Evolutionary conservation across 2,888 invertebrate species (phyloP).

Genomic region (Cantharis nigra): DNA sequence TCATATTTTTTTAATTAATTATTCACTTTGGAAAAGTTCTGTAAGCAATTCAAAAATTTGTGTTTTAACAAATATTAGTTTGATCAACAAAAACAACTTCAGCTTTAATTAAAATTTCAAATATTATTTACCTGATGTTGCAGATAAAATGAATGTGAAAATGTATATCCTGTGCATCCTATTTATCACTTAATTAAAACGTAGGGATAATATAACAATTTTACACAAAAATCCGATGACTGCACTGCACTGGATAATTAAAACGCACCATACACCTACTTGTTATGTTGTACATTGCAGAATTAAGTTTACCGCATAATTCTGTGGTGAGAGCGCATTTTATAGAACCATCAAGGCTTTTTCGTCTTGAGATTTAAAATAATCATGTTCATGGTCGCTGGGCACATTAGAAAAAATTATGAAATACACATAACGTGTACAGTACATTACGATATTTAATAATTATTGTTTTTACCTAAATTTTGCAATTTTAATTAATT

Average conservation of each 20-base stretch:
- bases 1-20: not conserved
- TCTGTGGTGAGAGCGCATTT: not conserved
- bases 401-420: not conserved
- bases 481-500: not conserved
- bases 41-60: not conserved
- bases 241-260: not conserved
- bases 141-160: not conserved
- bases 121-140: not conserved
- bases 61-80: not conserved
- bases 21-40: not conserved
- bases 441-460: not conserved
- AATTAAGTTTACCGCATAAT: not conserved
- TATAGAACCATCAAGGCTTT: not conserved
- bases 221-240: not conserved
- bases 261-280: not conserved
- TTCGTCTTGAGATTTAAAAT: not conserved
- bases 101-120: not conserved
- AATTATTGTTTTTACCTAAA: not conserved
- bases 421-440: not conserved
- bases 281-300: not conserved
- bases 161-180: not conserved
- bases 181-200: not conserved
- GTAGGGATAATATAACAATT: not conserved
- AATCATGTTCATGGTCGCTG: not conserved
- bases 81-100: not conserved